Evolutionary conservation across 2,888 invertebrate species (phyloP).

Genomic region (Allacma fusca): DNA sequence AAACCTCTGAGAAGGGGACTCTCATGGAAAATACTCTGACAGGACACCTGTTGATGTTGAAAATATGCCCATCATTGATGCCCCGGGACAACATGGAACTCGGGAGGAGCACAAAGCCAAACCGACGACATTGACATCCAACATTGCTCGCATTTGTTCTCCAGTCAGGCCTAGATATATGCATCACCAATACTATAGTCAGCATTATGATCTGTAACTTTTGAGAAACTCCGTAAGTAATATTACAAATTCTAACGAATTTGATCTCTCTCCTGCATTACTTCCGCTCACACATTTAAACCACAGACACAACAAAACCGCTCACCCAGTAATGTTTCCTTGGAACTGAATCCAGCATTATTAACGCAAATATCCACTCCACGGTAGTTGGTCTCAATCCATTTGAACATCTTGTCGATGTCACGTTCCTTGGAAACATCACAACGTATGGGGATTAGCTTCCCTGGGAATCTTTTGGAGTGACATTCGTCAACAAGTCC

Average conservation of each 20-base stretch:
- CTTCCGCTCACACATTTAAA: too few species aligned
- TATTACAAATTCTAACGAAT: too few species aligned
- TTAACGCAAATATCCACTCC: constrained; percentile 56
- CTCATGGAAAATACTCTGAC: too few species aligned
- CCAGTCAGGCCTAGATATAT: too few species aligned
- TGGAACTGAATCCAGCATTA: constrained; percentile 52
- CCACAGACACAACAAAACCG: too few species aligned
- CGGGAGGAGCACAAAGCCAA: constrained; percentile 37
- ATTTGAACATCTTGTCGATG: constrained; percentile 52
- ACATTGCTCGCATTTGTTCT: constrained; percentile 8
- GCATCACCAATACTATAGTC: too few species aligned
- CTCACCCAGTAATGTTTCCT: constrained; percentile 45
- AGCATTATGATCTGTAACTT: neutral
- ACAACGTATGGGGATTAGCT: constrained; percentile 50
- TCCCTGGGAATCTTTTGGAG: constrained; percentile 44
- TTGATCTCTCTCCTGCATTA: too few species aligned
- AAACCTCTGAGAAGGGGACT: too few species aligned
- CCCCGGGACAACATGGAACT: constrained; percentile 42
- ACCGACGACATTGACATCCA: constrained; percentile 44
- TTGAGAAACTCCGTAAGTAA: neutral
- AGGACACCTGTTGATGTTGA: constrained; percentile 45
- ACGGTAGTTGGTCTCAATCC: constrained; percentile 49
- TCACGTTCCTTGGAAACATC: constrained; percentile 52
- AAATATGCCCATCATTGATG: constrained; percentile 46
- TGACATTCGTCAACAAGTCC: constrained; percentile 46